Evolutionary conservation across 2,113 vertebrate genomes (phyloP), one percentile per base, ranked within the genome.

Genomic region (Miniopterus natalensis): DNA sequence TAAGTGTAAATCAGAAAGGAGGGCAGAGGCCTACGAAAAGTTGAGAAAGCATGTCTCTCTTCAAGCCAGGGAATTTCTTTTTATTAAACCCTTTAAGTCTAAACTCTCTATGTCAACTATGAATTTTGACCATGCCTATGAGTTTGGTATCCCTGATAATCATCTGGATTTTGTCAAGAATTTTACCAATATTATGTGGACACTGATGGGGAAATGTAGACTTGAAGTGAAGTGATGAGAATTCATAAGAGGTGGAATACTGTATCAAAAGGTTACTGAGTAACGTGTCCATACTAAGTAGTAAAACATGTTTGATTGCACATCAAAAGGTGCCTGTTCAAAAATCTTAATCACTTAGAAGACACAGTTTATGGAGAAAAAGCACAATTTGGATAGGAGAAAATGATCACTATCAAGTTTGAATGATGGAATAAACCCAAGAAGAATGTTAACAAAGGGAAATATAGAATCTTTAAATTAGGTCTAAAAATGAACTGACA

Each of bases 401-500:
- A 94, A 94, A 74, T 74, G 0, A 75, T 31, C 20, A 49, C 36
- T 75, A 78, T 55, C 8, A 74, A 85, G 36, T 57, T 74, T 89
- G 49, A 86, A 75, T 94, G 4, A 63, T 40, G n/a, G 1, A 36
- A 1, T 88, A 81, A 77, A 36, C 8, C 7, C 70, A 59, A 55
- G 53, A 81, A 53, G 4, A 79, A 92, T 40, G 74, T 42, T 84
- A 45, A 68, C n/a, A 66, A 40, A 14, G 20, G 23, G 63, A 83
- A 89, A 73, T 45, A 68, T 20, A 5, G 23, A 79, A 10, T 89
- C 9, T 27, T 86, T 23, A 94, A 68, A 83, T 61, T 27, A 51
- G 20, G 15, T 45, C 17, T 85, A 65, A 92, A 93, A 84, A 65
- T 88, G 51, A 92, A 49, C 21, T 93, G 68, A 51, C 8, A 94